Evolutionary conservation across 2,888 invertebrate species (phyloP).

Genomic region (Ochropacha duplaris): DNA sequence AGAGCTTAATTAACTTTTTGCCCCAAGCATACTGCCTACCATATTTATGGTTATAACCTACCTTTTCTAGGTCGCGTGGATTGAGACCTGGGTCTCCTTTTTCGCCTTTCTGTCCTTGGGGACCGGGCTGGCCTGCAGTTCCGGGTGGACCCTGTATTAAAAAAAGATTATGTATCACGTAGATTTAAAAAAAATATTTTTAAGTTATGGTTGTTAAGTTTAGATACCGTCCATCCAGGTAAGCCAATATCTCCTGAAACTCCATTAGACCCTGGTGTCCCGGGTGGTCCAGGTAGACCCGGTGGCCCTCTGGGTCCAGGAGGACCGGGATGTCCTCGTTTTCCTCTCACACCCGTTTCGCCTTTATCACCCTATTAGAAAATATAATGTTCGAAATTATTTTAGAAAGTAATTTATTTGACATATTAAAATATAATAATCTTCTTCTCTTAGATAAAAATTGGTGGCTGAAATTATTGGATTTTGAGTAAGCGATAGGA

Average conservation of each 20-base stretch:
- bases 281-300: constrained; percentile 87
- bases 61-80: constrained; percentile 68
- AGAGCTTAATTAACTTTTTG: constrained; percentile 34
- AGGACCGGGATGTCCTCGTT: constrained; percentile 90
- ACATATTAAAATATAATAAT: background rate
- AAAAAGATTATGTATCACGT: constrained; percentile 16
- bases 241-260: constrained; percentile 89
- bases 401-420: background rate
- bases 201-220: background rate
- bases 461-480: no score
- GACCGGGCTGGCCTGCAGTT: constrained; percentile 85
- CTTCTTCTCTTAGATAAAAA: background rate
- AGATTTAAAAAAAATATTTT: no score
- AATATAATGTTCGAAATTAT: constrained; percentile 9
- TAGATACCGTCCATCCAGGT: constrained; percentile 90
- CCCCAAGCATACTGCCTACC: constrained; percentile 13
- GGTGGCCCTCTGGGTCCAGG: constrained; percentile 90
- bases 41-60: constrained; percentile 53
- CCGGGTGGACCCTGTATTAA: constrained; percentile 87
- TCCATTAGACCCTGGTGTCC: constrained; percentile 87
- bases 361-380: constrained; percentile 70
- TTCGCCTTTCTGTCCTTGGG: constrained; percentile 85
- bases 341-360: constrained; percentile 70
- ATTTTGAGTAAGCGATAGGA: background rate
- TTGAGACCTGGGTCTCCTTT: constrained; percentile 86